Evolutionary conservation across 2,797 vertebrate species (phyloP), one percentile per base, ranked within the genome.

Genomic region (Discoglossus pictus): DNA sequence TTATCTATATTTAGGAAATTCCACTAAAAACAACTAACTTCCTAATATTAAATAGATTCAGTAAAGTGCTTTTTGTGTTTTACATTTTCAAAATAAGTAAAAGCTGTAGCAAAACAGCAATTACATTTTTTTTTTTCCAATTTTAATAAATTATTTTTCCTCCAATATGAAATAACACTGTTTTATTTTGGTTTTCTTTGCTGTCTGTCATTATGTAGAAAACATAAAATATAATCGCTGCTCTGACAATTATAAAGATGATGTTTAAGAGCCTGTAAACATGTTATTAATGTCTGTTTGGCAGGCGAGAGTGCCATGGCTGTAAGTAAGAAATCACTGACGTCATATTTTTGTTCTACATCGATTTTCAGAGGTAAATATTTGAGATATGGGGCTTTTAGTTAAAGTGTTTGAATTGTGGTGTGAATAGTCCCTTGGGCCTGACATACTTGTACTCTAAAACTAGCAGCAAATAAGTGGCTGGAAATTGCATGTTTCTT

Each of bases 161-260:
- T 31, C 17, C 7, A 15, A 44, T 18, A 44, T 42, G n/a, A 54
- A 52, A 52, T 16, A 36, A 17, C 25, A 36, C 25, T 27, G 61
- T n/a, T 36, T 39, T 64, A 34, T 65, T 54, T 54, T 59, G 16
- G 9, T 11, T 55, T 36, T 7, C 11, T 23, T n/a, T 50, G 21
- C 62, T 15, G 10, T 43, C 39, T 54, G 27, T 47, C 42, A 38
- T 34, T 54, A 2, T 54, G 48, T 55, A 15, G 38, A 36, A 31
- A 4, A 43, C 38, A 52, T 31, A 54, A 24, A 24, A 9, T n/a
- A 54, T 31, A 36, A 44, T 46, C n/a, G 44, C 34, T 40, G 44
- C 52, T 38, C 27, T 38, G 27, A 31, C 62, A 65, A 38, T 56
- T 56, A 47, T 36, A 65, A 23, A 65, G 24, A 25, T 43, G 16